Evolutionary conservation across 2,797 vertebrate genomes (phyloP).

Genomic region (Rhinoraja longicauda): DNA sequence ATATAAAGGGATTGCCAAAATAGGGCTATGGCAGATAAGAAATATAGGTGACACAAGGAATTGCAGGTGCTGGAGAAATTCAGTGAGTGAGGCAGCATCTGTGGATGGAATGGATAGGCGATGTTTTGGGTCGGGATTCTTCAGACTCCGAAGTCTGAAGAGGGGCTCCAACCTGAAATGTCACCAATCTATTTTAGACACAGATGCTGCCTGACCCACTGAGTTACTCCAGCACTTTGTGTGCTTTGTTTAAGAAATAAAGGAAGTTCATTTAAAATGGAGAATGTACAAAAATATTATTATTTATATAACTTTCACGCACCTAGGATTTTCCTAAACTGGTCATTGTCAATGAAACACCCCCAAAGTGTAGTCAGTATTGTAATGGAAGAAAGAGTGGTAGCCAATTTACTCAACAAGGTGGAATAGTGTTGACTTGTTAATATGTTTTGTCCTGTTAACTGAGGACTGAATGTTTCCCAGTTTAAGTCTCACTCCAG

Average conservation of each 20-base stretch:
- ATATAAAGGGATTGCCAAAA: not conserved
- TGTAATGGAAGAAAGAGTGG: not conserved
- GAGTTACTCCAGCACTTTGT: too few relatives aligned
- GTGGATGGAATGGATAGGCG: too few relatives aligned
- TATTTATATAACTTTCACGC: not conserved
- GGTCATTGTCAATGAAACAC: not conserved
- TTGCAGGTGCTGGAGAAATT: too few relatives aligned
- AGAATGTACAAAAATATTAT: not conserved
- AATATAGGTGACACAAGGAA: not conserved
- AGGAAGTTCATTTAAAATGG: not conserved
- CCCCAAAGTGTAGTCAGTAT: not conserved
- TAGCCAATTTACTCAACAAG: not conserved
- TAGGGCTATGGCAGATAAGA: not conserved
- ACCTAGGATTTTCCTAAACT: not conserved
- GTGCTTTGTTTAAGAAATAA: not conserved
- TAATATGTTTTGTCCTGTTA: not conserved
- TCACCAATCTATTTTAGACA: too few relatives aligned
- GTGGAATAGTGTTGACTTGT: not conserved
- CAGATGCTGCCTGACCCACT: too few relatives aligned
- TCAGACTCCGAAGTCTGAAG: too few relatives aligned
- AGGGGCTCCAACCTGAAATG: too few relatives aligned
- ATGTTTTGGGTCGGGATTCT: too few relatives aligned
- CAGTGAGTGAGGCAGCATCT: too few relatives aligned
- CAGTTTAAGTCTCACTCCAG: not conserved
- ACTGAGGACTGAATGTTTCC: not conserved